These are phyloP conservation scores for Drosophila dives DNA, from an alignment of 2,888 invertebrate genomes.

Conservation along the genomic window DNA sequence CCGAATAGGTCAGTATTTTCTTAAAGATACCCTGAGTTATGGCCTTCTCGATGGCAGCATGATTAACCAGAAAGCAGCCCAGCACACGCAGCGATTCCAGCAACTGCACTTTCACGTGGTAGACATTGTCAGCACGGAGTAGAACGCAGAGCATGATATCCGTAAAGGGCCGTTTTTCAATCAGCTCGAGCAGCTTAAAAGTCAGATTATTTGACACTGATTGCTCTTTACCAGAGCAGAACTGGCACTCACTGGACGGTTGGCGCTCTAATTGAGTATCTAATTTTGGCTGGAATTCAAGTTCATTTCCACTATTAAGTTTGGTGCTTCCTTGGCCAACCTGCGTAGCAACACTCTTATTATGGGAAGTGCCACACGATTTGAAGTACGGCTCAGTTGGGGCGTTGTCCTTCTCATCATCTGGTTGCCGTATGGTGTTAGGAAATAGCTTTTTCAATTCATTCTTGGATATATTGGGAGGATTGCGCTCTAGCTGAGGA, in stretches of 20 bases:
- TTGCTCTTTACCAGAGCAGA: conserved; percentile 34
- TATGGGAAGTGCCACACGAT: background rate
- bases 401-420: background rate
- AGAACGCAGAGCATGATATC: conserved; percentile 61
- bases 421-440: background rate
- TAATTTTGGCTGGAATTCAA: background rate
- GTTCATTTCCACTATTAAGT: background rate
- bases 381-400: background rate
- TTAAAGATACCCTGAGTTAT: conserved; percentile 50
- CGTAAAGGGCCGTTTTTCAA: conserved; percentile 19
- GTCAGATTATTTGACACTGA: conserved; percentile 31
- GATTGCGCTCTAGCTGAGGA: background rate
- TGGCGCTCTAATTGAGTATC: background rate
- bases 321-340: background rate
- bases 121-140: conserved; percentile 59
- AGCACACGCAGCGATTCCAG: conserved; percentile 43
- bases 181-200: conserved; percentile 23
- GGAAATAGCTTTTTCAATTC: background rate
- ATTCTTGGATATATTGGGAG: background rate
- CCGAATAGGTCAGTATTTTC: conserved; percentile 54
- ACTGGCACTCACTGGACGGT: conserved; percentile 37
- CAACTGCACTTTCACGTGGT: conserved; percentile 69
- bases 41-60: conserved; percentile 60
- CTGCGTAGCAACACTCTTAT: background rate
- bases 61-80: conserved; percentile 66